Conservation (phyloP, 37 sponge, comb jelly and placozoan species). For the Crambe crambe region DNA sequence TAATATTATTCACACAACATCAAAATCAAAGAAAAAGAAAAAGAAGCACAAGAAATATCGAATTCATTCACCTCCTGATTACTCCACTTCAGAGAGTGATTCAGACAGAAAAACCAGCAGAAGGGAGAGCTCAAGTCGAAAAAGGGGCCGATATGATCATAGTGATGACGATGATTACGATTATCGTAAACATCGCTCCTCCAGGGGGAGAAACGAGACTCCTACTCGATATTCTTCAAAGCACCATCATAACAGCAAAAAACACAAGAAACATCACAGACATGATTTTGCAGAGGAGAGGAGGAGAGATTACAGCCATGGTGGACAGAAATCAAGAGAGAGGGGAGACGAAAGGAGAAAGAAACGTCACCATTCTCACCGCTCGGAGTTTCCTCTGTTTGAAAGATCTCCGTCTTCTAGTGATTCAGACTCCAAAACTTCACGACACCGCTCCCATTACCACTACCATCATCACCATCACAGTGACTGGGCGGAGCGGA, state of each 20-base stretch:
- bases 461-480: neutral
- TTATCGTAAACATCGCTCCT: neutral
- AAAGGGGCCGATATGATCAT: neutral
- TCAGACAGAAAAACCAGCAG: conserved; percentile 7
- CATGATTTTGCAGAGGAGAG: neutral
- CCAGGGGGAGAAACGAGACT: neutral
- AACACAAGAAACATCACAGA: neutral
- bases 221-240: neutral
- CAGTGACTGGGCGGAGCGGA: neutral
- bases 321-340: neutral
- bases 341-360: neutral
- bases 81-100: neutral
- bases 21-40: conserved; percentile 12
- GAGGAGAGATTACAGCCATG: too few relatives aligned
- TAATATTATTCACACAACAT: neutral
- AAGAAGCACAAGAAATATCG: conserved; percentile 33
- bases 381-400: neutral
- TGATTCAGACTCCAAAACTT: neutral
- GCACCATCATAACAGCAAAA: neutral
- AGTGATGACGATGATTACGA: neutral
- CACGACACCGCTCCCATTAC: neutral
- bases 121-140: neutral
- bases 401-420: too few relatives aligned
- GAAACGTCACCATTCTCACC: neutral
- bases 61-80: neutral